These are phyloP conservation scores for Anthopleura xanthogrammica DNA, from an alignment of 92 coral and sea anemone genomes.

Conservation along the genomic window DNA sequence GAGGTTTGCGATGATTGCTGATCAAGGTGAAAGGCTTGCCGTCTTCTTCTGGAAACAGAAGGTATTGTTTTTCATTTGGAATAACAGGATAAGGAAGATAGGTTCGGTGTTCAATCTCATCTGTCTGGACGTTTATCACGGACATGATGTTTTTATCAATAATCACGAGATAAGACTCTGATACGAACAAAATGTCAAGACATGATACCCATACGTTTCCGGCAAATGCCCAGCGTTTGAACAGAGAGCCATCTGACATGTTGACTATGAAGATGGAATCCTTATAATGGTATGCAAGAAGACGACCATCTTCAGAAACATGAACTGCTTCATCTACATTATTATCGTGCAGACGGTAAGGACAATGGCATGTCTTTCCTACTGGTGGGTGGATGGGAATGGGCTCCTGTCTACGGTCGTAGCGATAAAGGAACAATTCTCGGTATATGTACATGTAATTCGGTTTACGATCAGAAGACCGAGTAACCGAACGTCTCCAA, in stretches of 20 bases:
- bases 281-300: background rate
- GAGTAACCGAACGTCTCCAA: too few relatives aligned
- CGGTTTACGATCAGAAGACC: too few relatives aligned
- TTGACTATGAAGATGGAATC: background rate
- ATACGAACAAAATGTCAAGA: background rate
- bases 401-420: background rate
- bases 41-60: background rate
- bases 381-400: background rate
- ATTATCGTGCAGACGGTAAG: background rate
- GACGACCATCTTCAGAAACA: slow-evolving; percentile 27
- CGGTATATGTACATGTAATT: too few relatives aligned
- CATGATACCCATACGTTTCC: background rate
- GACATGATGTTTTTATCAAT: background rate
- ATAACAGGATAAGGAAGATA: background rate
- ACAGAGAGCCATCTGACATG: background rate
- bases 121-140: background rate
- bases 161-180: background rate
- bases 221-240: background rate
- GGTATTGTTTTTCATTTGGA: background rate
- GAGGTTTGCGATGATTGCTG: background rate
- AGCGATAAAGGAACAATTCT: too few relatives aligned
- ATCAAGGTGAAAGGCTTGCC: background rate
- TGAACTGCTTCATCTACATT: background rate
- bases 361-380: background rate
- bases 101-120: background rate